Evolutionary conservation across 2,888 invertebrate species (phyloP).

Genomic region (Punctoribates punctum): DNA sequence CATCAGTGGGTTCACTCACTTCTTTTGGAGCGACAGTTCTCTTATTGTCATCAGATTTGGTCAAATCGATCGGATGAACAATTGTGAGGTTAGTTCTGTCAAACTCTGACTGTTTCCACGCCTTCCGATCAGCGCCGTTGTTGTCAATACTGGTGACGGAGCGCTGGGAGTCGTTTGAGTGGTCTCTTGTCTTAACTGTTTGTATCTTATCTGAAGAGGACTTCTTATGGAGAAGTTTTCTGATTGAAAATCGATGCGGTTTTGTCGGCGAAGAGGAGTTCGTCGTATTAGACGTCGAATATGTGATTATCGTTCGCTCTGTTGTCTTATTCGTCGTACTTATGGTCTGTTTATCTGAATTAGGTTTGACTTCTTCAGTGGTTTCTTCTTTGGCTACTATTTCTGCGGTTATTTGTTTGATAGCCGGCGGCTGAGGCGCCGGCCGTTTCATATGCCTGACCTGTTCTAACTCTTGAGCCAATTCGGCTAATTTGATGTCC

Average conservation of each 20-base stretch:
- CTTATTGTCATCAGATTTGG: not conserved
- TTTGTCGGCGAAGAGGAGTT: not conserved
- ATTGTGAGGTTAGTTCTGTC: constrained; percentile 13
- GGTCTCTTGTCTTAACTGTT: not conserved
- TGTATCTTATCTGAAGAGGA: not conserved
- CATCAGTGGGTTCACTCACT: not conserved
- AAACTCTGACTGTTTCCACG: constrained; percentile 40
- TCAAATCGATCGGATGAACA: constrained; percentile 26
- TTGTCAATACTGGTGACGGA: too few species aligned
- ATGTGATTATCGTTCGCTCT: too few species aligned
- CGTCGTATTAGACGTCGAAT: not conserved
- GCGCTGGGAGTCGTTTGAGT: not conserved
- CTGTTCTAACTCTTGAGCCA: constrained; percentile 37
- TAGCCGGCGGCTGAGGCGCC: constrained; percentile 23
- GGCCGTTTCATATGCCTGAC: constrained; percentile 20
- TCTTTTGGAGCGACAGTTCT: not conserved
- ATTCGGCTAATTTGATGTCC: constrained; percentile 37
- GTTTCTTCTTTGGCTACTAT: not conserved
- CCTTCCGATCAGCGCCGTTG: not conserved
- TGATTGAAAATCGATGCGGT: not conserved
- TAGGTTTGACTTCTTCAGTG: not conserved
- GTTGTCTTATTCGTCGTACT: not conserved
- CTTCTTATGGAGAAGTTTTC: constrained; percentile 17
- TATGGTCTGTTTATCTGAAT: not conserved
- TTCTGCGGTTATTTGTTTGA: not conserved